Percentiles rank a stretch among this genome's conserved stretches.
phyloP scores from a whole-genome alignment of 2,797 vertebrate species.

The Microctenopoma lineatum region DNA sequence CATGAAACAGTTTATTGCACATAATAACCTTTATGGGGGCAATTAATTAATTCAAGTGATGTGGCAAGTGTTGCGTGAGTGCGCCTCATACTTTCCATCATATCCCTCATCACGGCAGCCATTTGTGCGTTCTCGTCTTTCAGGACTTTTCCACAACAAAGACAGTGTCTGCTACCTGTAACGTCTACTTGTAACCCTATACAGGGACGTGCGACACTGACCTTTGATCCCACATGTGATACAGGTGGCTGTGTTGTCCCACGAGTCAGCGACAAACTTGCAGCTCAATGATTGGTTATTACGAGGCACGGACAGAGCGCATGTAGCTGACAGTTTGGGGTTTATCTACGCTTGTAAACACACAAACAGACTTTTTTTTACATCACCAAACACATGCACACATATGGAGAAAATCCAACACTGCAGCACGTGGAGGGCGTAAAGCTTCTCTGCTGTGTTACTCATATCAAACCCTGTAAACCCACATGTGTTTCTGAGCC shows the following conservation, averaged over 20 bases:
- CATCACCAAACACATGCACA: constrained; percentile 7
- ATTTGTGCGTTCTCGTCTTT: constrained; percentile 63
- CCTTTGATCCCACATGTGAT: constrained; percentile 70
- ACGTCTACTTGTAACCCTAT: constrained; percentile 68
- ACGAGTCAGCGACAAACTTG: constrained; percentile 56
- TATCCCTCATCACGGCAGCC: constrained; percentile 54
- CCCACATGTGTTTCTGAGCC: constrained; percentile 41
- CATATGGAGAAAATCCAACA: constrained; percentile 24
- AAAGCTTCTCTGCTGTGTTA: constrained; percentile 12
- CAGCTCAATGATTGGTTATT: constrained; percentile 50
- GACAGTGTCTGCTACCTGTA: constrained; percentile 29
- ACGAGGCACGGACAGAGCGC: constrained; percentile 19
- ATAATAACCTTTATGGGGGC: constrained; percentile 35
- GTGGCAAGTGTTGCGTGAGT: constrained; percentile 28
- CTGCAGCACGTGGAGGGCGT: not conserved
- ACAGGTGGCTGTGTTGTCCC: constrained; percentile 71
- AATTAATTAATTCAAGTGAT: constrained; percentile 11
- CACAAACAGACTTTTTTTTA: constrained; percentile 19
- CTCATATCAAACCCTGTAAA: constrained; percentile 21
- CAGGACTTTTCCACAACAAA: constrained; percentile 69
- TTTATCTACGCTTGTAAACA: constrained; percentile 38
- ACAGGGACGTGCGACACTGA: constrained; percentile 69
- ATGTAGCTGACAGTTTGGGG: constrained; percentile 15
- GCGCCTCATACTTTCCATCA: constrained; percentile 52
- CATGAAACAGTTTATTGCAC: constrained; percentile 20